Percentiles rank a stretch among this genome's conserved stretches.
phyloP scores from a whole-genome alignment of 2,888 invertebrate species.

The Subacronicta megacephala region DNA sequence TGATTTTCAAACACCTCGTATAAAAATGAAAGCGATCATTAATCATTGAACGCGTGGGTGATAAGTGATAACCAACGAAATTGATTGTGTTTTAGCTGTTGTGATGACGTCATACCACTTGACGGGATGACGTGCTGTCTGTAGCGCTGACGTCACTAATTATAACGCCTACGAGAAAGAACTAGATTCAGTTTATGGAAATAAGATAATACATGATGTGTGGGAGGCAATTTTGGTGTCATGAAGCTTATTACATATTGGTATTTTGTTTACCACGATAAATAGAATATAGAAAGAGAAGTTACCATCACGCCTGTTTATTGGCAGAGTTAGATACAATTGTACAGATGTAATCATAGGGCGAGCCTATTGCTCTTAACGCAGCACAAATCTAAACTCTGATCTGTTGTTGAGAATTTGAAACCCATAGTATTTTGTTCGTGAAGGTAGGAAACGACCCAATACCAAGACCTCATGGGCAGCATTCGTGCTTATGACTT shows the following conservation, averaged over 20 bases:
- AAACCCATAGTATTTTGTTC: too few relatives aligned
- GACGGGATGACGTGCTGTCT: slow-evolving; percentile 45
- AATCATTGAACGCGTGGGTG: slow-evolving; percentile 48
- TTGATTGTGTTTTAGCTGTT: slow-evolving; percentile 42
- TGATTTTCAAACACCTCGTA: slow-evolving; percentile 17
- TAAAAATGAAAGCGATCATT: slow-evolving; percentile 21
- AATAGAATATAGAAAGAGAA: too few relatives aligned
- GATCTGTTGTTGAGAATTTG: too few relatives aligned
- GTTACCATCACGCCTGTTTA: too few relatives aligned
- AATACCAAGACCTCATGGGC: too few relatives aligned
- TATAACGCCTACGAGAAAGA: slow-evolving; percentile 35
- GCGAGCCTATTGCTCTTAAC: too few relatives aligned
- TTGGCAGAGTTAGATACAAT: too few relatives aligned
- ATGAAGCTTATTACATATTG: background rate
- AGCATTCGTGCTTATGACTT: too few relatives aligned
- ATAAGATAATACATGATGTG: slow-evolving; percentile 15
- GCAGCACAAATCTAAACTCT: too few relatives aligned
- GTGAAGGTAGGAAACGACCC: too few relatives aligned
- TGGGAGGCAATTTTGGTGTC: slow-evolving; percentile 6
- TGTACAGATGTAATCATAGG: too few relatives aligned
- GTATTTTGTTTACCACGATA: background rate
- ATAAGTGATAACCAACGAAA: slow-evolving; percentile 38
- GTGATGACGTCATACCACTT: slow-evolving; percentile 48
- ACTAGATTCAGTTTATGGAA: slow-evolving; percentile 21
- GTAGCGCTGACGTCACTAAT: slow-evolving; percentile 39